Percentiles rank a stretch among this genome's conserved stretches.
Evolutionary conservation across 1,140 invertebrate species (phyloP).

Genomic region (Forficula auricularia): DNA sequence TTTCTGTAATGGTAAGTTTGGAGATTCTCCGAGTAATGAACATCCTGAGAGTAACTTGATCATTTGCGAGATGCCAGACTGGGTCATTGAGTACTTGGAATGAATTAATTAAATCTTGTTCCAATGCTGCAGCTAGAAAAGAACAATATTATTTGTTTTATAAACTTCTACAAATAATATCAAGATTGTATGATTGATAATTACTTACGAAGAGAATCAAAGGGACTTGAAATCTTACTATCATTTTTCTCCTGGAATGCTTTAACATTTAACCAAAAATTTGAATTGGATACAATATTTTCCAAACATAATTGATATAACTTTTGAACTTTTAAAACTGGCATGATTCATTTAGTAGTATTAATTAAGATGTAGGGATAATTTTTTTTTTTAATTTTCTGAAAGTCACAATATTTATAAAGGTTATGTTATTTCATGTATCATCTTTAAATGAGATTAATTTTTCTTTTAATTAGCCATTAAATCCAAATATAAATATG

Average conservation of each 20-base stretch:
- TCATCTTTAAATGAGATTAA: no score
- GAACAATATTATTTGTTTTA: no score
- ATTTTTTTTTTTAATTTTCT: no score
- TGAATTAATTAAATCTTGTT: constrained; percentile 11
- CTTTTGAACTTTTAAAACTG: constrained; percentile 1
- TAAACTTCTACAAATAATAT: no score
- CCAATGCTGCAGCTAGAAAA: constrained; percentile 9
- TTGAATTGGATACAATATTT: constrained; percentile 8
- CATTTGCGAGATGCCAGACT: no score
- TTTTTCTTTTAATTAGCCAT: no score
- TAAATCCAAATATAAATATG: no score
- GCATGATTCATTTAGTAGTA: constrained; percentile 3
- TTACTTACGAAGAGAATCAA: constrained; percentile 11
- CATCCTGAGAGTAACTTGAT: constrained; percentile 1
- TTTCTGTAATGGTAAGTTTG: constrained; percentile 11
- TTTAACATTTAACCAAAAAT: constrained; percentile 7
- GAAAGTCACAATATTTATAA: no score
- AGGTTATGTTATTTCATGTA: no score
- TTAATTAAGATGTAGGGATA: no score
- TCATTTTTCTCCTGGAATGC: constrained; percentile 1
- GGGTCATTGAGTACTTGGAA: neutral
- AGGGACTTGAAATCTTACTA: constrained; percentile 2
- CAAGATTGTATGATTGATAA: no score
- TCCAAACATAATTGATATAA: constrained; percentile 8
- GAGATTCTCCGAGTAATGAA: constrained; percentile 10